A percentile compares a stretch with the other conserved stretches of the same genome.
phyloP scores from a whole-genome alignment of 2,113 vertebrate species.

The Tachycineta bicolor region DNA sequence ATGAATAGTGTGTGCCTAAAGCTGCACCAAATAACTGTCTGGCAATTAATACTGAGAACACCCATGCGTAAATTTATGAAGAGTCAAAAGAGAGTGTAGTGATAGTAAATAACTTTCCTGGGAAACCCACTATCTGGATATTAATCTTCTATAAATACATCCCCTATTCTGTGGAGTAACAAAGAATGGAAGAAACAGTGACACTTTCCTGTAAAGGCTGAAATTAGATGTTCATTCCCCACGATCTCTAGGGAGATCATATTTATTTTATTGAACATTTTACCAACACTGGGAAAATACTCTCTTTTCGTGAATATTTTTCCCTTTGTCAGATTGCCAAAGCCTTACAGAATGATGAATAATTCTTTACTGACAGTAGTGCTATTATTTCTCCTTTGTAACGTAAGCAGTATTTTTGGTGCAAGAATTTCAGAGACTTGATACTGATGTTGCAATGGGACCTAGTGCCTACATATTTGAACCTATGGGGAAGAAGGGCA shows the following conservation, averaged over 20 bases:
- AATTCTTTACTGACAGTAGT: neutral
- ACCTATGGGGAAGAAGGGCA: neutral
- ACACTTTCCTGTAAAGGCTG: neutral
- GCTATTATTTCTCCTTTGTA: neutral
- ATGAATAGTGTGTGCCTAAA: neutral
- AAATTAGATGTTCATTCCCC: neutral
- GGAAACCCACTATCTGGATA: neutral
- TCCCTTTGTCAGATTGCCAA: neutral
- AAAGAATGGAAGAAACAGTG: neutral
- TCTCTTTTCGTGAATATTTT: conserved; percentile 7
- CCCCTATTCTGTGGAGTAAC: neutral
- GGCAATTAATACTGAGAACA: neutral
- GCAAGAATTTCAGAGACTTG: neutral
- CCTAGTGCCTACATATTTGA: neutral
- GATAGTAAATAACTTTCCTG: neutral
- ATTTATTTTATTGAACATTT: conserved; percentile 38
- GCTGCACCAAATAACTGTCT: neutral
- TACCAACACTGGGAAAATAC: conserved; percentile 19
- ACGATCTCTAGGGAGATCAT: neutral
- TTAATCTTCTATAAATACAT: neutral
- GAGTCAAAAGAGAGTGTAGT: neutral
- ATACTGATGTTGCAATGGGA: neutral
- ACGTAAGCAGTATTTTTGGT: neutral
- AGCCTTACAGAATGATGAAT: conserved; percentile 24
- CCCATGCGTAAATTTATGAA: neutral